A percentile compares a stretch with the other conserved stretches of the same genome.
Conservation (phyloP, 2,888 invertebrate species). For the Melinaea marsaeus region DNA sequence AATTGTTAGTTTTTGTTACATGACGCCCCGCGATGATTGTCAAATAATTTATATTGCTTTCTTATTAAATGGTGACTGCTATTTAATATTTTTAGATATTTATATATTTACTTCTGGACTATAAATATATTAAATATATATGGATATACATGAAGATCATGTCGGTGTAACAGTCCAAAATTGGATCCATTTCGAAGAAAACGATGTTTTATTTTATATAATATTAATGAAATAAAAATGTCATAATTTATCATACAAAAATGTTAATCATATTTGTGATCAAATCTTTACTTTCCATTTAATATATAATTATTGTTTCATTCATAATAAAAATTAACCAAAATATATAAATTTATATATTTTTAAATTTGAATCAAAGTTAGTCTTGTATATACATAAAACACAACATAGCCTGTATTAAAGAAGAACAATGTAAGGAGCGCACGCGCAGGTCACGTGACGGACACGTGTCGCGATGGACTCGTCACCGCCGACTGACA, state of each 20-base stretch:
- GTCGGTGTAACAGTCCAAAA: too few species aligned
- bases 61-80: neutral
- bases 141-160: too few species aligned
- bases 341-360: neutral
- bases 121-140: too few species aligned
- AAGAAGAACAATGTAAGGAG: conserved; percentile 34
- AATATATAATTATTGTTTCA: neutral
- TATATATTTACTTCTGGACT: too few species aligned
- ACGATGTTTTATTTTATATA: too few species aligned
- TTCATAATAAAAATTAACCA: neutral
- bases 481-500: conserved; percentile 20
- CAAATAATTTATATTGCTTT: neutral
- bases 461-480: conserved; percentile 52
- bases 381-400: conserved; percentile 5
- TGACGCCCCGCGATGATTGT: conserved; percentile 11
- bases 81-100: too few species aligned
- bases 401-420: conserved; percentile 26
- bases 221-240: too few species aligned
- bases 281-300: too few species aligned
- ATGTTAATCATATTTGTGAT: too few species aligned
- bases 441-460: conserved; percentile 49
- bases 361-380: neutral
- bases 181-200: too few species aligned
- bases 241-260: too few species aligned
- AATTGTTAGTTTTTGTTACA: conserved; percentile 19